Evolutionary conservation across 2,797 vertebrate species (phyloP).

Genomic region (Hylomyscus alleni): DNA sequence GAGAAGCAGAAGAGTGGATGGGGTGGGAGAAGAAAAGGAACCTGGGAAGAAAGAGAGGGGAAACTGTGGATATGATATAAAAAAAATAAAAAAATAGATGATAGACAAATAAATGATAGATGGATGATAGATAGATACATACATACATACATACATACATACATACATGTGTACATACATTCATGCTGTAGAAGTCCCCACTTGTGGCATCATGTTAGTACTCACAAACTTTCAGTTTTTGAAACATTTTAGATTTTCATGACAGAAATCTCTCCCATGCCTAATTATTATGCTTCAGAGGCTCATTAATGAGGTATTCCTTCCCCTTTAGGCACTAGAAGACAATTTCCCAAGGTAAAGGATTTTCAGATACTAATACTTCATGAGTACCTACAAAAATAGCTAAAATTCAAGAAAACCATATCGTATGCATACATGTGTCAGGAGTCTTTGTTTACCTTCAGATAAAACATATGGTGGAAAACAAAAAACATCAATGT

Average conservation of each 20-base stretch:
- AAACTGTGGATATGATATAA: neutral
- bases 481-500: neutral
- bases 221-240: neutral
- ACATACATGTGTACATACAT: neutral
- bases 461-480: neutral
- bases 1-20: neutral
- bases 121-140: neutral
- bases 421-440: neutral
- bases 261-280: neutral
- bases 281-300: constrained; percentile 28
- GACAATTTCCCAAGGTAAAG: neutral
- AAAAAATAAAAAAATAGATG: neutral
- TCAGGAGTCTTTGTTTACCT: neutral
- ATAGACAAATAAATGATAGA: too few species aligned
- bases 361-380: neutral
- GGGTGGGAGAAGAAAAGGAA: neutral
- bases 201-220: neutral
- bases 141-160: neutral
- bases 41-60: neutral
- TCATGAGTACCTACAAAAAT: neutral
- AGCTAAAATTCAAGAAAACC: neutral
- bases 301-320: neutral
- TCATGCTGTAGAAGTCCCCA: neutral
- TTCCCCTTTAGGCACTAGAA: neutral
- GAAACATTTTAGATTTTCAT: neutral